Evolutionary conservation across 2,888 invertebrate species (phyloP).

Genomic region (Andricus quercusramuli): DNA sequence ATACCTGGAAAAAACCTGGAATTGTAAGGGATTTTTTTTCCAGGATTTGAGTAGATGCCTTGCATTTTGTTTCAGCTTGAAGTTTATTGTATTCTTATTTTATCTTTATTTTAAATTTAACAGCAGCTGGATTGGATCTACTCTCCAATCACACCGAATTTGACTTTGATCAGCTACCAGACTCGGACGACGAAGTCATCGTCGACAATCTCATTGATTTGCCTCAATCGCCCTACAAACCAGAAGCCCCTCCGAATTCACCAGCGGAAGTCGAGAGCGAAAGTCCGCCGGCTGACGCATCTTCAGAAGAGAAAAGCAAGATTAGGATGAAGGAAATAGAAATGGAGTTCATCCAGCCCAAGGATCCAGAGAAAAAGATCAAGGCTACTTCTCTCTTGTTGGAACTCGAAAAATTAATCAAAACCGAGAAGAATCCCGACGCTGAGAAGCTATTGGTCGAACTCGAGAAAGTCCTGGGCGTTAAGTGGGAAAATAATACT

Average conservation of each 20-base stretch:
- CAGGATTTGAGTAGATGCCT: too few species aligned
- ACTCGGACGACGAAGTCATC: slow-evolving; percentile 67
- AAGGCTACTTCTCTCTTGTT: slow-evolving; percentile 64
- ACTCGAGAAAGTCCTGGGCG: slow-evolving; percentile 69
- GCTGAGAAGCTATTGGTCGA: slow-evolving; percentile 68
- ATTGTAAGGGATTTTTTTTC: too few species aligned
- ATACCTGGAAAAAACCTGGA: too few species aligned
- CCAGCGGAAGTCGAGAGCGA: slow-evolving; percentile 1
- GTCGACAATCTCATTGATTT: slow-evolving; percentile 71
- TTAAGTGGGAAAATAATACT: slow-evolving; percentile 67
- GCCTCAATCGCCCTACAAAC: slow-evolving; percentile 59
- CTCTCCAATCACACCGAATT: slow-evolving; percentile 63
- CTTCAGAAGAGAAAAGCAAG: slow-evolving; percentile 40
- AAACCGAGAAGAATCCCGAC: slow-evolving; percentile 67
- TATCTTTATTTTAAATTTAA: slow-evolving; percentile 39
- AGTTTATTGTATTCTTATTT: slow-evolving; percentile 9
- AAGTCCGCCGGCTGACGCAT: slow-evolving; percentile 23
- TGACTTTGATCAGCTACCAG: slow-evolving; percentile 67
- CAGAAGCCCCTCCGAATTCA: slow-evolving; percentile 7
- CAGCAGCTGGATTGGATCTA: slow-evolving; percentile 63
- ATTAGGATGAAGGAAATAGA: slow-evolving; percentile 60
- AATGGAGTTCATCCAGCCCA: slow-evolving; percentile 61
- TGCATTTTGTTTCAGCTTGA: slow-evolving; percentile 12
- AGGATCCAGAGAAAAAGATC: slow-evolving; percentile 62
- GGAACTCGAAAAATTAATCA: slow-evolving; percentile 71